Conservation (phyloP, 2,797 vertebrate species). For the Sebastiscus albofasciatus region DNA sequence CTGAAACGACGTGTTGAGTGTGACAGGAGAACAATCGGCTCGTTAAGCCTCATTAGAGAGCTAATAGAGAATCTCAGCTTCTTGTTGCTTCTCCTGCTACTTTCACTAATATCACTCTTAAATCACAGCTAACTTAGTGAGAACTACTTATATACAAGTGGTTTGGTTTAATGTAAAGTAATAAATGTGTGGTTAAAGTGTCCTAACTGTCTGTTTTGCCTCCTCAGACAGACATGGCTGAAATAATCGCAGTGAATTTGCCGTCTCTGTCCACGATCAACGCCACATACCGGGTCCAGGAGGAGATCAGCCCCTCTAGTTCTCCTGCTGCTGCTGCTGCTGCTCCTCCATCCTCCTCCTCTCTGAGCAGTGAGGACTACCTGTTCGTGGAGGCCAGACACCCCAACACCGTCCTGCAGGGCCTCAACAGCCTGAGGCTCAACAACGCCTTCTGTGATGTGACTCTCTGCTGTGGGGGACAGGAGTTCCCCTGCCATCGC, state of each 20-base stretch:
- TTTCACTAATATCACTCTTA: neutral
- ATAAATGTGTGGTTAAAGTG: neutral
- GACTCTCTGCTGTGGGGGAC: slow-evolving; percentile 86
- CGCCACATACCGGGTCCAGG: slow-evolving; percentile 48
- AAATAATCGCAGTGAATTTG: slow-evolving; percentile 71
- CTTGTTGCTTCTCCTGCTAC: slow-evolving; percentile 8
- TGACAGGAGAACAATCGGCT: neutral
- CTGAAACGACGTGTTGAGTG: neutral
- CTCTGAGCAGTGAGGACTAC: slow-evolving; percentile 80
- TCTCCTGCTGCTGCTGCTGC: neutral
- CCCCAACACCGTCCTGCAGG: slow-evolving; percentile 84
- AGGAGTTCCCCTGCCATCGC: slow-evolving; percentile 88
- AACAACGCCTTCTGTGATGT: slow-evolving; percentile 88
- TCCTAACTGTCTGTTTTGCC: neutral
- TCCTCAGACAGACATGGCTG: slow-evolving; percentile 72
- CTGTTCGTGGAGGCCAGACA: slow-evolving; percentile 84
- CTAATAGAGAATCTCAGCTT: slow-evolving; percentile 38
- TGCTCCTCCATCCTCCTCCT: slow-evolving; percentile 2
- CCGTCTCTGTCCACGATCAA: slow-evolving; percentile 47
- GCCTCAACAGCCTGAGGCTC: slow-evolving; percentile 85
- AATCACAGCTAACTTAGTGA: accelerated
- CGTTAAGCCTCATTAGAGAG: slow-evolving; percentile 67
- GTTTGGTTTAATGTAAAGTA: neutral
- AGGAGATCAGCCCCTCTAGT: slow-evolving; percentile 26
- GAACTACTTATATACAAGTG: neutral